Percentiles rank a stretch among this genome's conserved stretches.
Evolutionary conservation across 2,113 vertebrate genomes (phyloP).

Genomic region (Python bivittatus): DNA sequence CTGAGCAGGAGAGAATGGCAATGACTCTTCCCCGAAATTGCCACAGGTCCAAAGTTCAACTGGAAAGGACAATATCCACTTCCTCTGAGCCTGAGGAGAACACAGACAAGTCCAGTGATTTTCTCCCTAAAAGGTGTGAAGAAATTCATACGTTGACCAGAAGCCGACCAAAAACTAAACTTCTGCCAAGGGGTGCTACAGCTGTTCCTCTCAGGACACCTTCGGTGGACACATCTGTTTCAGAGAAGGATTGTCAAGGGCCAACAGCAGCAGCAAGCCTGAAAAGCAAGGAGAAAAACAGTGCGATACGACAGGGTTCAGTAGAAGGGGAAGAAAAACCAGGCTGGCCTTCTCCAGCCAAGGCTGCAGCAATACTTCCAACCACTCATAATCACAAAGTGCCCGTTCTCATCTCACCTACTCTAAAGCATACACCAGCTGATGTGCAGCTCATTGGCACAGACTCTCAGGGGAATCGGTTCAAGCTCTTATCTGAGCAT

Average conservation of each 20-base stretch:
- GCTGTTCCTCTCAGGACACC: slow-evolving; percentile 69
- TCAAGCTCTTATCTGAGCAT: slow-evolving; percentile 95
- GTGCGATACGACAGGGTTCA: slow-evolving; percentile 66
- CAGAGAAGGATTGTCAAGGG: slow-evolving; percentile 75
- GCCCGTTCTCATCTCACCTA: slow-evolving; percentile 96
- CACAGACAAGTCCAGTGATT: slow-evolving; percentile 74
- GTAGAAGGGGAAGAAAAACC: slow-evolving; percentile 81
- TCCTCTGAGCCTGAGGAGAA: slow-evolving; percentile 93
- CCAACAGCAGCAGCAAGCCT: slow-evolving; percentile 64
- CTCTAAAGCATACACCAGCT: slow-evolving; percentile 88
- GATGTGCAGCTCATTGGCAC: slow-evolving; percentile 93
- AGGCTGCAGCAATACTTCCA: slow-evolving; percentile 74
- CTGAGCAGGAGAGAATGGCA: slow-evolving; percentile 96
- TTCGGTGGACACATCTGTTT: slow-evolving; percentile 59
- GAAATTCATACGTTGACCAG: slow-evolving; percentile 87
- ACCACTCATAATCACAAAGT: slow-evolving; percentile 96
- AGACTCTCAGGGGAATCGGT: slow-evolving; percentile 99
- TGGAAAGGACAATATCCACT: slow-evolving; percentile 91
- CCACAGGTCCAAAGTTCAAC: slow-evolving; percentile 87
- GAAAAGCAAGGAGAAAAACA: slow-evolving; percentile 79
- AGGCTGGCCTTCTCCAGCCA: slow-evolving; percentile 87
- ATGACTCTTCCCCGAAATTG: slow-evolving; percentile 96
- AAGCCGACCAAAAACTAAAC: slow-evolving; percentile 94
- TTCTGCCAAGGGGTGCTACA: slow-evolving; percentile 82
- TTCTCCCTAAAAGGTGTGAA: slow-evolving; percentile 83